A percentile compares a stretch with the other conserved stretches of the same genome.
Evolutionary conservation across 2,888 invertebrate genomes (phyloP).

Genomic region (Malthinus flaveolus): DNA sequence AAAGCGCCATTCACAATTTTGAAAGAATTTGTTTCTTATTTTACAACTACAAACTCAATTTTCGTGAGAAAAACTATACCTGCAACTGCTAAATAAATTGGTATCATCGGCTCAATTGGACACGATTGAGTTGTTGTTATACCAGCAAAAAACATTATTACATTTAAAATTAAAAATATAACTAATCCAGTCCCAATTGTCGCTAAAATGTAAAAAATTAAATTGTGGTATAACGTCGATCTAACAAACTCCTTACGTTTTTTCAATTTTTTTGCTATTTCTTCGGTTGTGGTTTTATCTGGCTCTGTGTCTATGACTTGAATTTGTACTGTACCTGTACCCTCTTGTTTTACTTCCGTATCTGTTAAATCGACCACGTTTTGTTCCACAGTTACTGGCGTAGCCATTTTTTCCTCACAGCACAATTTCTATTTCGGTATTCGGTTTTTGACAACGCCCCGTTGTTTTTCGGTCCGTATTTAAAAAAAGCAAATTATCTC

Average conservation of each 20-base stretch:
- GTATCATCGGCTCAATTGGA: conserved; percentile 44
- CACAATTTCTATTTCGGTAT: too few relatives aligned
- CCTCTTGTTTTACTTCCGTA: conserved; percentile 3
- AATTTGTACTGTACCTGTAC: neutral
- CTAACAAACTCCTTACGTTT: conserved; percentile 13
- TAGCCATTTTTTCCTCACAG: too few relatives aligned
- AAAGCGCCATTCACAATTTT: too few relatives aligned
- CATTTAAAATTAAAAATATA: conserved; percentile 38
- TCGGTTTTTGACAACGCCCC: too few relatives aligned
- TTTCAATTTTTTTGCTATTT: conserved; percentile 17
- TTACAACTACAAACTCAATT: neutral
- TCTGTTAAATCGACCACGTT: neutral
- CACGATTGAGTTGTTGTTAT: conserved; percentile 42
- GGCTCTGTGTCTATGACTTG: neutral
- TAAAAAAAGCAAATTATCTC: too few relatives aligned
- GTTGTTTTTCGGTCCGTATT: too few relatives aligned
- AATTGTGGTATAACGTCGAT: neutral
- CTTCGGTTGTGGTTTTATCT: conserved; percentile 7
- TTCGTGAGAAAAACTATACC: conserved; percentile 33
- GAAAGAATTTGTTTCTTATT: too few relatives aligned
- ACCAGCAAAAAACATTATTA: conserved; percentile 44
- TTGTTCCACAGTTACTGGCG: conserved; percentile 5
- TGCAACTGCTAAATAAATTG: conserved; percentile 44
- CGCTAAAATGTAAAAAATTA: conserved; percentile 40
- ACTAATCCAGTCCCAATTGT: conserved; percentile 39